Evolutionary conservation across 2,113 vertebrate genomes (phyloP), one percentile per base, ranked within the genome.

Genomic region (Progne subis): DNA sequence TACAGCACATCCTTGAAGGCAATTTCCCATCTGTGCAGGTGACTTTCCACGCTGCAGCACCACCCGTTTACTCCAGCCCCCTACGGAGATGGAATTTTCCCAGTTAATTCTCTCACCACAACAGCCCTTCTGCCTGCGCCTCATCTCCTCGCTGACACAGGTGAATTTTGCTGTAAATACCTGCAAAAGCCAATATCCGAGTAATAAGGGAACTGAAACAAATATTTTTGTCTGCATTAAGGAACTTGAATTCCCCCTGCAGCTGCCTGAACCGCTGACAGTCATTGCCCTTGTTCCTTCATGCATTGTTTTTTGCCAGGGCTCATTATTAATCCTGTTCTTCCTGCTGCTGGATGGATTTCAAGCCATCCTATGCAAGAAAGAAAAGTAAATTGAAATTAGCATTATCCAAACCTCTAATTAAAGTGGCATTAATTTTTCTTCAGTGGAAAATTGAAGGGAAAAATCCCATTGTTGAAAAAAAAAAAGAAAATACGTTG

Each of bases 401-500:
- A 95, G 67, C 85, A 90, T 84, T 75, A 86, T 78, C 61, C 82
- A 88, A 94, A 64, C 67, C 39, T 44, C 18, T 55, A 89, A 92
- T 94, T 95, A 95, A 83, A 90, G 74, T 13, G 55, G 59, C 29
- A 88, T 93, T 90, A 87, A 89, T 96, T 96, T 94, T 86, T 87
- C 81, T 86, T 82, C 17, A 2, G 34, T 79, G 46, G 81, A 94
- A 86, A 86, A 86, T 68, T 74, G 56, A 67, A 87, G 80, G 43
- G 68, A 39, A 85, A 69, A 70, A 67, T 43, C 46, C 47, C 29
- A 11, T 16, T 53, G 92, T 80, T 37, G 59, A 64, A 92, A 88
- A 37, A 37, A 37, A 37, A 37, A 94, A 94, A 74, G 95, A 19
- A 95, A 97, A 84, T 32, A 39, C 13, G 2, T 88, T 94, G 86